These are phyloP conservation scores for Augochlora pura DNA, from an alignment of 1,140 invertebrate species.

Conservation along the genomic window DNA sequence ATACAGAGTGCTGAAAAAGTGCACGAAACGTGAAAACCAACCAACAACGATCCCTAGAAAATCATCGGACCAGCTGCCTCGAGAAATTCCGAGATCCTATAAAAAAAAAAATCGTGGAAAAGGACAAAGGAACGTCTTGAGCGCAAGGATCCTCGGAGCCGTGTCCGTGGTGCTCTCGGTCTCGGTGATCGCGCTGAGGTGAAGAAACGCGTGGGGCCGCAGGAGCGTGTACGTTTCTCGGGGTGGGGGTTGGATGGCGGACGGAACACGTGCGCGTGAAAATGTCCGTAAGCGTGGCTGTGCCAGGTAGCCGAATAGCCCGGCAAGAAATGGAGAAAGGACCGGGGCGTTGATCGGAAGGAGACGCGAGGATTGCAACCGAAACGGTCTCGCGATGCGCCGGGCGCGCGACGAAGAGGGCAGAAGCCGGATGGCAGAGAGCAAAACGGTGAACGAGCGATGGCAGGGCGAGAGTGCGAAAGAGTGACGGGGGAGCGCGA, in stretches of 20 bases:
- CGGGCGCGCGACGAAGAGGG: conserved; percentile 15
- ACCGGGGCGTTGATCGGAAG: conserved; percentile 10
- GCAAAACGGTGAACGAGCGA: not conserved
- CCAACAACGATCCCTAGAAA: too few species aligned
- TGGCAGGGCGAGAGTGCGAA: too few species aligned
- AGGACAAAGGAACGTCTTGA: too few species aligned
- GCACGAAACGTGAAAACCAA: too few species aligned
- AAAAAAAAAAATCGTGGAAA: too few species aligned
- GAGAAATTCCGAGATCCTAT: too few species aligned
- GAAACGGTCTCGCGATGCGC: not conserved
- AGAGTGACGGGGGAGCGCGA: too few species aligned
- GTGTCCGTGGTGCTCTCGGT: not conserved
- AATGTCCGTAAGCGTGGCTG: conserved; percentile 59
- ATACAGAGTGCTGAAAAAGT: too few species aligned
- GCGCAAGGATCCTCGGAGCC: too few species aligned
- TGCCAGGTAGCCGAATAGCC: conserved; percentile 15
- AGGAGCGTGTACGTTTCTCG: not conserved
- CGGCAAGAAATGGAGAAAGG: conserved; percentile 34
- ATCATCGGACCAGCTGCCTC: too few species aligned
- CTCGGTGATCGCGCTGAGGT: conserved; percentile 22
- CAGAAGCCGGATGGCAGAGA: conserved; percentile 6
- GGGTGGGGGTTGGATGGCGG: conserved; percentile 28
- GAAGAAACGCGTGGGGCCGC: conserved; percentile 51
- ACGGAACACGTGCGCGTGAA: conserved; percentile 61
- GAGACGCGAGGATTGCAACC: not conserved